Base-by-base conservation (phyloP, 2,113 vertebrate species). In the Ranitomeya imitator region DNA sequence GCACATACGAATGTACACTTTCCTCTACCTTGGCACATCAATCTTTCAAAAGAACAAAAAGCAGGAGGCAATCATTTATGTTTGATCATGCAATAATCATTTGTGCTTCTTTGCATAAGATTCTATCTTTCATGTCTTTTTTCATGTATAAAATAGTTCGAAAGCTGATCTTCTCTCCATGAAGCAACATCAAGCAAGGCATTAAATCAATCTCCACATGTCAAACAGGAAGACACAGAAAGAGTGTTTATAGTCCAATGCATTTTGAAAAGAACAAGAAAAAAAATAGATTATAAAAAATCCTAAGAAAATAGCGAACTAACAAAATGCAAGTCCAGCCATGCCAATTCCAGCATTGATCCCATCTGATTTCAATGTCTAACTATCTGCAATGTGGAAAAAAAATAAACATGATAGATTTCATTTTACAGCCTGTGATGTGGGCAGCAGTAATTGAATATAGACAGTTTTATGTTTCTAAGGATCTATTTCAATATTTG, bases 21-120 rank as follows among this genome's bases (percentile, higher is more conserved):
- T 87, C 88, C 55, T 91, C 80, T 57, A 71, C 61, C 19, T 55
- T 65, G 26, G 16, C 11, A 21, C 77, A 87, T 80, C 78, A 26
- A 87, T 81, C 85, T 86, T 79, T 67, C 18, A 86, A 78, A 78
- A 37, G 45, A 81, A 87, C 84, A 57, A 3, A 90, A 87, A 92
- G 77, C 7, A 4, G 80, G 8, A 90, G 78, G 86, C 63, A 87
- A 87, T 87, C 86, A 80, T 87, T 87, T 87, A 79, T 87, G 86
- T 87, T 87, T 87, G 86, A 87, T 87, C 86, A 87, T 87, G 77
- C 86, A 87, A 87, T 0, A 37, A 86, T 79, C 82, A 7, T 0
- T 83, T 85, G 90, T 85, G 87, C 90, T 87, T 74, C 21, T 86
- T 78, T 78, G 0, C 37, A 21, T 89, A 89, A 51, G 88, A 3